Evolutionary conservation across 2,113 vertebrate genomes (phyloP), one percentile per base, ranked within the genome.

Genomic region (Carettochelys insculpta): DNA sequence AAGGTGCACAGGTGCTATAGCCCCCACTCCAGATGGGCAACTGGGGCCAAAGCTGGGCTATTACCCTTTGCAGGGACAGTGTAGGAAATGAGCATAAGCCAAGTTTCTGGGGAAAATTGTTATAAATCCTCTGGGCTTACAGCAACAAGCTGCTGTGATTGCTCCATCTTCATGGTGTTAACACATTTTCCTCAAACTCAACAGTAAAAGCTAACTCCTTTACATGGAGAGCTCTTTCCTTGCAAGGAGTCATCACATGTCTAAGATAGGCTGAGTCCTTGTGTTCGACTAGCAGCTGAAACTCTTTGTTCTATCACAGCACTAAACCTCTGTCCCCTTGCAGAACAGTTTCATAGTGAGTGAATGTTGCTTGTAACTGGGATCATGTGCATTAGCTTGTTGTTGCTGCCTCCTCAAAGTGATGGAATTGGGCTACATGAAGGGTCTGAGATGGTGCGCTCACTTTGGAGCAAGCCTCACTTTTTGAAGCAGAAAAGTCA

Each of bases 61-160:
- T 73, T 56, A 50, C 51, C 51, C 38, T 41, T 58, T 13, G 73
- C 71, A 87, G 34, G 61, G 82, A 54, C 29, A 1, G 29, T 75
- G 92, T 47, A 92, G 78, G 86, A 90, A 91, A 83, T 87, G 89
- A 93, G 92, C 88, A 94, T 83, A 95, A 95, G 89, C 91, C 95
- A 92, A 51, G 0, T 0, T 96, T 94, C 96, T 97, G 94, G 95
- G 96, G 94, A 94, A 93, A 94, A 96, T 82, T 92, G 52, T 5
- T 85, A 86, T 3, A 27, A 80, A 92, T 95, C 86, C 90, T 97
- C 95, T 93, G 92, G 85, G 86, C 9, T 0, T 47, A 77, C 20
- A 10, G 11, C 48, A 76, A 14, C 41, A 77, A 29, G 78, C 61
- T 77, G 13, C 82, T 91, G 81, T 82, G 87, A 56, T 82, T 43